A percentile compares a stretch with the other conserved stretches of the same genome.
Evolutionary conservation across 1,140 invertebrate species (phyloP).

Genomic region (Calliopsis andreniformis): DNA sequence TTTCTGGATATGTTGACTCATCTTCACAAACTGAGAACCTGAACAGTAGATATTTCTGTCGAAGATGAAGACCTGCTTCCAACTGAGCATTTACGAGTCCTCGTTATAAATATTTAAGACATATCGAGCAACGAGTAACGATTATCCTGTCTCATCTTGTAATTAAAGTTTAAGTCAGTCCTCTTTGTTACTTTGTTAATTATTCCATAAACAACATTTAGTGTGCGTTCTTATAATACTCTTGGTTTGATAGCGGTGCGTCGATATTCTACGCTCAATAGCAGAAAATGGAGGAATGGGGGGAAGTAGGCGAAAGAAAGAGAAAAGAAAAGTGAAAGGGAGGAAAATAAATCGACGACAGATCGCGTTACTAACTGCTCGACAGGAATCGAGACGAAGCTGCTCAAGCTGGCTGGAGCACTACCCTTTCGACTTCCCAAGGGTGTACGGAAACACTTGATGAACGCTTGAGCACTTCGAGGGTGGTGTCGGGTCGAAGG

Average conservation of each 20-base stretch:
- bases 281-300: too few relatives aligned
- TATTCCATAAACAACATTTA: conserved; percentile 37
- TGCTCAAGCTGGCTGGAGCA: conserved; percentile 50
- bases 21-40: too few relatives aligned
- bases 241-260: conserved; percentile 1
- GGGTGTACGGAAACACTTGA: conserved; percentile 61
- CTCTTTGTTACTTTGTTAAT: conserved; percentile 24
- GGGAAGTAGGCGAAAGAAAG: too few relatives aligned
- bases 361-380: conserved; percentile 59
- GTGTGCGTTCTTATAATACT: conserved; percentile 30
- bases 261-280: neutral
- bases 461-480: conserved; percentile 56
- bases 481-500: conserved; percentile 60
- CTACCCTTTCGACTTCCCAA: conserved; percentile 47
- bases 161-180: conserved; percentile 10
- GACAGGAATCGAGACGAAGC: conserved; percentile 57
- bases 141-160: neutral
- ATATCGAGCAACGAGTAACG: neutral
- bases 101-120: conserved; percentile 13
- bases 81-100: neutral
- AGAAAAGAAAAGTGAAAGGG: neutral
- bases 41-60: neutral
- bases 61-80: neutral
- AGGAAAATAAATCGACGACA: conserved; percentile 44
- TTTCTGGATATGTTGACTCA: too few relatives aligned